Percentiles rank a stretch among this genome's conserved stretches.
phyloP scores from a whole-genome alignment of 1,140 invertebrate species.

The Linepithema humile region DNA sequence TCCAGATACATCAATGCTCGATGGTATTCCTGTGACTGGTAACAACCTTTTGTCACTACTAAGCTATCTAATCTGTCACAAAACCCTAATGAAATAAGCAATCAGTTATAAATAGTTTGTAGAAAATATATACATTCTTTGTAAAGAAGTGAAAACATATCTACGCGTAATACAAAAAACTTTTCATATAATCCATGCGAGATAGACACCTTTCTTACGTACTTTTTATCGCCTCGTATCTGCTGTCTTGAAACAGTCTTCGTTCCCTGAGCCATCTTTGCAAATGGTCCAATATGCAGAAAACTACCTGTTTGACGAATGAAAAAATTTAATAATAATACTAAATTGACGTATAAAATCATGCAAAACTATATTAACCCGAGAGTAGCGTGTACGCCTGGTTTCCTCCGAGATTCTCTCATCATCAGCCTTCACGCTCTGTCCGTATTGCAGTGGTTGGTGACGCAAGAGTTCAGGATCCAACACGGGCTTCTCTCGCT shows the following conservation, averaged over 20 bases:
- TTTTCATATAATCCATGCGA: too few relatives aligned
- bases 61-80: slow-evolving; percentile 87
- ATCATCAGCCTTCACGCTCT: slow-evolving; percentile 63
- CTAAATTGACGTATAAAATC: neutral
- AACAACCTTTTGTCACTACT: slow-evolving; percentile 89
- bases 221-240: slow-evolving; percentile 76
- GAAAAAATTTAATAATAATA: slow-evolving; percentile 2
- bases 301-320: slow-evolving; percentile 84
- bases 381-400: slow-evolving; percentile 79
- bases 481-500: slow-evolving; percentile 70
- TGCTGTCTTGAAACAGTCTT: slow-evolving; percentile 79
- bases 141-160: too few relatives aligned
- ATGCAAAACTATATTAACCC: slow-evolving; percentile 64
- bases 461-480: slow-evolving; percentile 76
- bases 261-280: slow-evolving; percentile 90
- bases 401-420: slow-evolving; percentile 81
- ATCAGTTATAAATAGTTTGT: neutral
- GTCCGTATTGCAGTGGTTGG: slow-evolving; percentile 73
- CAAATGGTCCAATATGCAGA: slow-evolving; percentile 89
- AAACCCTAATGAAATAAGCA: slow-evolving; percentile 81
- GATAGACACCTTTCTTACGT: too few relatives aligned
- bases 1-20: slow-evolving; percentile 91
- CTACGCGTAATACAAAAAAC: neutral
- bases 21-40: slow-evolving; percentile 89
- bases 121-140: slow-evolving; percentile 12